Base-by-base conservation (phyloP, 2,797 vertebrate species). In the Chelmon rostratus region DNA sequence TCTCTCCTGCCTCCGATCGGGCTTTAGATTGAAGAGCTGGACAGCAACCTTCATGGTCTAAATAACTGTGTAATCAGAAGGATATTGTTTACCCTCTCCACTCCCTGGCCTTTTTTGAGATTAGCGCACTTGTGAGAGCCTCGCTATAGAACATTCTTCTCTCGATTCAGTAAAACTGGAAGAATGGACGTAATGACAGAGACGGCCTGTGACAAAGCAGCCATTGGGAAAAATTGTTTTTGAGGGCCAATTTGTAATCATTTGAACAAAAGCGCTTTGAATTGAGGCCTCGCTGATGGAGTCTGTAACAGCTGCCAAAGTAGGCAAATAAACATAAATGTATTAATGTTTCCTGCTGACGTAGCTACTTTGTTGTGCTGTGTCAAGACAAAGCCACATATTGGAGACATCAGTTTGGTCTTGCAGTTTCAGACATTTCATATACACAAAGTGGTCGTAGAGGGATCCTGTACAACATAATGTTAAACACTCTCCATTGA, bases 51-150 rank as follows among this genome's bases (percentile, higher is more conserved):
- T 73, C 76, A 76, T 83, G 77, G 70, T 85, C 63, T 62, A 47
- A 79, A 59, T 63, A 47, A 63, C 70, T 66, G 57, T 85, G 73
- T 87, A 84, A 91, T 87, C 74, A 52, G 42, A 81, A 49, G 68
- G 56, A 65, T 86, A 78, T 82, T 76, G 56, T 85, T 81, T 78
- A 49, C 52, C 28, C 21, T 35, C 9, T n/a, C 25, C 31, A 49
- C 28, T 61, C 67, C 31, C 47, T 31, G 57, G 68, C 31, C 19
- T 57, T 72, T 78, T 78, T 68, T 6, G 58, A 46, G 44, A 69
- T 74, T 38, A 67, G 28, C 62, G 50, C 80, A 49, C 46, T 42
- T 73, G 80, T 64, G 56, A 81, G 76, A 71, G 5, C 9, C 33
- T 5, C 19, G 35, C 52, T 31, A 19, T 67, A 59, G 44, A 65